Percentiles rank a stretch among this genome's conserved stretches.
These are phyloP conservation scores for Enteromius anoplus DNA, from an alignment of 2,797 vertebrate species.

Conservation along the genomic window DNA sequence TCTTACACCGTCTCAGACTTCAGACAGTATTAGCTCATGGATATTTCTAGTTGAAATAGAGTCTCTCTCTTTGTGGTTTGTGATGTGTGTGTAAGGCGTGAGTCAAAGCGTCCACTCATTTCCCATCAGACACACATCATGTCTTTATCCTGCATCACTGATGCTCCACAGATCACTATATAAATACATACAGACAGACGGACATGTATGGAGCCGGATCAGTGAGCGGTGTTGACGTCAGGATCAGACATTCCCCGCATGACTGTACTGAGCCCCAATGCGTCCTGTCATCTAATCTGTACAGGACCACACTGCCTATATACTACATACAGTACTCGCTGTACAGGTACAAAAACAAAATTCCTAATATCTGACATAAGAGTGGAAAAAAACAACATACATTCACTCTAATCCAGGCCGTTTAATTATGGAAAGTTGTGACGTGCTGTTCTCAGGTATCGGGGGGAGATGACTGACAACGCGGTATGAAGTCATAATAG, in stretches of 20 bases:
- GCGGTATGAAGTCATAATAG: constrained; percentile 51
- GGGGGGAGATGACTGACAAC: constrained; percentile 41
- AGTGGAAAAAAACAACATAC: constrained; percentile 4
- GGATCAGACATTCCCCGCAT: constrained; percentile 31
- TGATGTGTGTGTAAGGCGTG: constrained; percentile 41
- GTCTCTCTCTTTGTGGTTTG: background rate
- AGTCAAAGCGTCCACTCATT: constrained; percentile 42
- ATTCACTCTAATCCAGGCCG: constrained; percentile 33
- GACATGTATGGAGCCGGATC: constrained; percentile 41
- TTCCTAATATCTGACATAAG: constrained; percentile 55
- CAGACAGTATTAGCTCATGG: background rate
- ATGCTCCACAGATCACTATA: constrained; percentile 36
- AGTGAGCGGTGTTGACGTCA: constrained; percentile 43
- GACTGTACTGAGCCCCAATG: constrained; percentile 11
- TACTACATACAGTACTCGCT: background rate
- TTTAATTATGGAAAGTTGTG: constrained; percentile 55
- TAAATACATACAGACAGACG: constrained; percentile 27
- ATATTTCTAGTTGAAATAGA: background rate
- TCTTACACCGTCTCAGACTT: background rate
- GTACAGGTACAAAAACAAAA: constrained; percentile 45
- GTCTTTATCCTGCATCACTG: constrained; percentile 36
- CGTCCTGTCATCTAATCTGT: constrained; percentile 9
- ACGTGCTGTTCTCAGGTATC: constrained; percentile 28
- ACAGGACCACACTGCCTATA: background rate
- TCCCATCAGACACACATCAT: constrained; percentile 29